These are phyloP conservation scores for Encarsia formosa DNA, from an alignment of 2,888 invertebrate genomes.

Conservation along the genomic window DNA sequence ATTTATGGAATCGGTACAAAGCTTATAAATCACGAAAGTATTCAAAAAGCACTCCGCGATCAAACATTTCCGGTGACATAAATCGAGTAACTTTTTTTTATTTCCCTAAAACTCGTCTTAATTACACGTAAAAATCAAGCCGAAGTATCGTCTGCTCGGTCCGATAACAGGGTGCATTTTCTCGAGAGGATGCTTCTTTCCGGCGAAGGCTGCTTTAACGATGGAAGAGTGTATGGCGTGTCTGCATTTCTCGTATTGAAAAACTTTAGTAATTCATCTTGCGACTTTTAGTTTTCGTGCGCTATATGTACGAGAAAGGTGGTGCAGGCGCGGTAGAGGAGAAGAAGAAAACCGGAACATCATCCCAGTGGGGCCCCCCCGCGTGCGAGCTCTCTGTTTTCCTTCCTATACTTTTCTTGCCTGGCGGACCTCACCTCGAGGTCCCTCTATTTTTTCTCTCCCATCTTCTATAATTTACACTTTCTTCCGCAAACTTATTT, in stretches of 20 bases:
- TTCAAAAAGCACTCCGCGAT: too few relatives aligned
- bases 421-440: too few relatives aligned
- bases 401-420: conserved; percentile 3
- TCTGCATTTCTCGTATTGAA: conserved; percentile 21
- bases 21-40: too few relatives aligned
- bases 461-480: conserved; percentile 4
- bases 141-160: too few relatives aligned
- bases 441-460: not conserved
- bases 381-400: not conserved
- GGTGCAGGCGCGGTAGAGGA: not conserved
- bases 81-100: too few relatives aligned
- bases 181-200: too few relatives aligned
- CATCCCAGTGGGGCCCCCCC: not conserved
- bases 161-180: too few relatives aligned
- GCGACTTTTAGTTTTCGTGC: conserved; percentile 23
- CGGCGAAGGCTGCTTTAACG: not conserved
- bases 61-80: too few relatives aligned
- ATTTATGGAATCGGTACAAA: too few relatives aligned
- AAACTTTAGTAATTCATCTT: conserved; percentile 23
- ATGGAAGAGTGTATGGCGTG: not conserved
- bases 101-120: too few relatives aligned
- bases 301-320: conserved; percentile 20
- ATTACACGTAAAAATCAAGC: too few relatives aligned
- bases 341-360: conserved; percentile 3
- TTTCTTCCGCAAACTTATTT: too few relatives aligned